phyloP scores from a whole-genome alignment of 2,888 invertebrate species.

The Hydroisotoma schaefferi region DNA sequence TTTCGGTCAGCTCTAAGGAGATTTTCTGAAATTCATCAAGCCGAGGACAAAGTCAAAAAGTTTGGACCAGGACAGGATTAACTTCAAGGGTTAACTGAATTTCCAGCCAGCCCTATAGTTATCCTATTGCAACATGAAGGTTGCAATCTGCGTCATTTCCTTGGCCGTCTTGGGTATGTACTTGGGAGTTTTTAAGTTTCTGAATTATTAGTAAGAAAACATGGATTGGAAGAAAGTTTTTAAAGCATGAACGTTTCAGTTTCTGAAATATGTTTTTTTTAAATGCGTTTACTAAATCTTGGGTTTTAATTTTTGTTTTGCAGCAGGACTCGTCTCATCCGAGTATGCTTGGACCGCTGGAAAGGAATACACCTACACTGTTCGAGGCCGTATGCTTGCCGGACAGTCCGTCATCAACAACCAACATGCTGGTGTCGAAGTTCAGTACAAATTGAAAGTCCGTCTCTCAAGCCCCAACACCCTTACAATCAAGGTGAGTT shows the following conservation, averaged over 20 bases:
- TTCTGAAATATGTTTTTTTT: too few species aligned
- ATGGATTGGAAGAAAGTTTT: too few species aligned
- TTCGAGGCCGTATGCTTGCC: constrained; percentile 51
- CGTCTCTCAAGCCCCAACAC: constrained; percentile 14
- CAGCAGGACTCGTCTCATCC: constrained; percentile 42
- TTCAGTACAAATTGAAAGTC: constrained; percentile 25
- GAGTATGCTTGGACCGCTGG: constrained; percentile 47
- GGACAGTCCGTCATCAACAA: constrained; percentile 50
- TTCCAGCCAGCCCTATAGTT: constrained; percentile 23
- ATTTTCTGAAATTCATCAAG: constrained; percentile 37
- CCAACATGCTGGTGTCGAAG: constrained; percentile 51
- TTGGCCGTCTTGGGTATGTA: constrained; percentile 45
- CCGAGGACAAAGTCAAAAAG: too few species aligned
- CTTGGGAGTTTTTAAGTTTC: constrained; percentile 1
- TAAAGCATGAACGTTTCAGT: too few species aligned
- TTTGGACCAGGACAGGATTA: too few species aligned
- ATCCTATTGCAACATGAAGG: constrained; percentile 41
- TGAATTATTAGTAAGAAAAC: not conserved
- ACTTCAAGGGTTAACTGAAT: constrained; percentile 16
- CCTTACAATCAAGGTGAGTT: constrained; percentile 29
- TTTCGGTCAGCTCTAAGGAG: constrained; percentile 44
- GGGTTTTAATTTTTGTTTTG: constrained; percentile 15
- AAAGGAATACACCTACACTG: constrained; percentile 51
- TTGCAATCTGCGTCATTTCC: constrained; percentile 35
- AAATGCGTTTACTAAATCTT: constrained; percentile 6